Conservation (phyloP, 2,113 vertebrate species). For the Tychaedon coryphoeus region DNA sequence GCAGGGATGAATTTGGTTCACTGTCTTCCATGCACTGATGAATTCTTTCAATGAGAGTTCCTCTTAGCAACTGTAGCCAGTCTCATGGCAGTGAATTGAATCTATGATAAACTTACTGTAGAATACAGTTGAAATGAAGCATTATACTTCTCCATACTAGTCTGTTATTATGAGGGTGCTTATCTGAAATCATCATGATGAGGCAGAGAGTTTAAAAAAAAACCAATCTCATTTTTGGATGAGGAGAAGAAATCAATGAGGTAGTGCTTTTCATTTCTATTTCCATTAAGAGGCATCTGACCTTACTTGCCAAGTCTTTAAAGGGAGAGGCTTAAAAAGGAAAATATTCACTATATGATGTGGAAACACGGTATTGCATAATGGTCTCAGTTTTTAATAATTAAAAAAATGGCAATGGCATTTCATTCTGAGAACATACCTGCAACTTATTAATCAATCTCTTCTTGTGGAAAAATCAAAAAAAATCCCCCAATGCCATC, state of each 20-base stretch:
- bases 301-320: neutral
- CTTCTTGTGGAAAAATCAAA: neutral
- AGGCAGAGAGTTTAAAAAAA: neutral
- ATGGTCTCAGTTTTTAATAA: neutral
- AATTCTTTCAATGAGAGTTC: slow-evolving; percentile 33
- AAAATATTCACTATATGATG: neutral
- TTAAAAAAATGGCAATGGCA: neutral
- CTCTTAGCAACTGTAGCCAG: slow-evolving; percentile 1
- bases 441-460: neutral
- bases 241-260: slow-evolving; percentile 33
- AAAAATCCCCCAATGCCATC: rapidly evolving
- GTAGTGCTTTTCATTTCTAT: slow-evolving; percentile 30
- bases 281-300: slow-evolving; percentile 14
- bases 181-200: slow-evolving; percentile 47
- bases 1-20: slow-evolving; percentile 29
- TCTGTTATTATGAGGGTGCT: slow-evolving; percentile 31
- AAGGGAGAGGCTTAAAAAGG: neutral
- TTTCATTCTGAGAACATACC: neutral
- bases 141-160: slow-evolving; percentile 13
- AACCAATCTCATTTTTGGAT: slow-evolving; percentile 40
- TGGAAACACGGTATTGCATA: neutral
- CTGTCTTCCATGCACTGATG: slow-evolving; percentile 10
- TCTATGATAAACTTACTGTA: slow-evolving; percentile 15
- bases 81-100: slow-evolving; percentile 2
- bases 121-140: slow-evolving; percentile 51